Conservation (phyloP, 1,140 invertebrate genomes). For the Homalodisca vitripennis region DNA sequence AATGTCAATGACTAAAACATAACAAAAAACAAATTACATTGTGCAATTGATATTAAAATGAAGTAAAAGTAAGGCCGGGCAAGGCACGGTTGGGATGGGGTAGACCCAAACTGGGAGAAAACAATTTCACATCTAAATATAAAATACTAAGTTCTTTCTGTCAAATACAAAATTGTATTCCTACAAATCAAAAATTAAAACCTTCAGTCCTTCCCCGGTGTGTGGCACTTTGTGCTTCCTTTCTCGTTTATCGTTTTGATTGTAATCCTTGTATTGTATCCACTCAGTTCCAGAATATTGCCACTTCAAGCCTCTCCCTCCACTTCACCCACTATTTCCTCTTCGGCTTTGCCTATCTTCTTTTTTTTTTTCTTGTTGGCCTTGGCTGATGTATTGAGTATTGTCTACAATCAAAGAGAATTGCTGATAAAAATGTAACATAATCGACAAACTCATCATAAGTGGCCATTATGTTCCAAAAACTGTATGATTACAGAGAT, state of each 20-base stretch:
- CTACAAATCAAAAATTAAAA: neutral
- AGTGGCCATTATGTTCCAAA: too few species aligned
- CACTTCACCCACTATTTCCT: conserved; percentile 29
- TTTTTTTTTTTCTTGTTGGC: conserved; percentile 90
- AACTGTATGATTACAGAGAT: too few species aligned
- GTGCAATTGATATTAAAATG: neutral
- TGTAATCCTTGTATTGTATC: neutral
- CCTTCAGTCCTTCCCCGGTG: neutral
- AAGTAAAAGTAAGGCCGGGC: neutral
- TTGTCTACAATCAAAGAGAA: conserved; percentile 55
- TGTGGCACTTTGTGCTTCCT: conserved; percentile 11
- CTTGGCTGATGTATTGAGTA: conserved; percentile 73
- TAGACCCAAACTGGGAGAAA: neutral
- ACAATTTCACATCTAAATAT: neutral
- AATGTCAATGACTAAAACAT: neutral
- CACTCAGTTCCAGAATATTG: neutral
- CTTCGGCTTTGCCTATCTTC: conserved; percentile 56
- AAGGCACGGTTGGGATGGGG: conserved; percentile 5
- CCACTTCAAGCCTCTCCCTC: conserved; percentile 30
- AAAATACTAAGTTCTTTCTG: neutral
- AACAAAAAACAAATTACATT: neutral
- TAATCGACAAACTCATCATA: too few species aligned
- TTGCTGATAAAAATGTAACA: too few species aligned
- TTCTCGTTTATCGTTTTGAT: conserved; percentile 16
- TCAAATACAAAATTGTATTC: neutral